phyloP scores from a whole-genome alignment of 37 sponge, comb jelly and placozoan species.

The Beroe ovata region DNA sequence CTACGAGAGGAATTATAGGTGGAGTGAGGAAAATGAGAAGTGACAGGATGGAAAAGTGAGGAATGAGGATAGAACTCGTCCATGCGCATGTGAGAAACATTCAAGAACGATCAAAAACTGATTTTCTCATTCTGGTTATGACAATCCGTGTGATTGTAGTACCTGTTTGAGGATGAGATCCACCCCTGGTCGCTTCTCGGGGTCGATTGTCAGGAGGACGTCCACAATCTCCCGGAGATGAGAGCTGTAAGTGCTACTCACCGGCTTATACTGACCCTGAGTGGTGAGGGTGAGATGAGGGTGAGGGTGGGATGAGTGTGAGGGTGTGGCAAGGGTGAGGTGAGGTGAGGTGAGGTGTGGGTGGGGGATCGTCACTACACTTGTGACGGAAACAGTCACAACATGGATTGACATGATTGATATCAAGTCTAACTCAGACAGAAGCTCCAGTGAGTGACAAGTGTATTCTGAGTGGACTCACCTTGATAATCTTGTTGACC shows the following conservation, averaged over 20 bases:
- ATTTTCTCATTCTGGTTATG: too few relatives aligned
- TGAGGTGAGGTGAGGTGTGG: too few relatives aligned
- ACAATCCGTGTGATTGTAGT: too few relatives aligned
- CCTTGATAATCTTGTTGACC: slow-evolving; percentile 91
- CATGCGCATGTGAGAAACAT: too few relatives aligned
- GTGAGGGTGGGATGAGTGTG: not conserved
- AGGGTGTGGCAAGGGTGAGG: not conserved
- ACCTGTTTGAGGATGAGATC: slow-evolving; percentile 60
- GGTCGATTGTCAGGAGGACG: slow-evolving; percentile 42
- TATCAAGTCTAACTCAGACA: too few relatives aligned
- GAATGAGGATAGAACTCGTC: not conserved
- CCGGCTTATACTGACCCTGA: slow-evolving; percentile 62
- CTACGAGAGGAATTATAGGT: slow-evolving; percentile 7
- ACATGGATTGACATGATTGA: too few relatives aligned
- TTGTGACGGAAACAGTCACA: too few relatives aligned
- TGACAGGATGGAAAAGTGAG: not conserved
- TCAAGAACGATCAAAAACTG: too few relatives aligned
- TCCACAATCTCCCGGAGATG: slow-evolving; percentile 45
- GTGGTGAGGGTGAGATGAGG: not conserved
- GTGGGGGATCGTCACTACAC: too few relatives aligned
- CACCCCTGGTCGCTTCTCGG: slow-evolving; percentile 48
- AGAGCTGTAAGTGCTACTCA: slow-evolving; percentile 34
- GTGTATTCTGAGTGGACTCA: too few relatives aligned
- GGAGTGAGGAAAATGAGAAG: not conserved
- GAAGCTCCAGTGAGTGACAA: too few relatives aligned